A percentile compares a stretch with the other conserved stretches of the same genome.
Conservation (phyloP, 2,113 vertebrate genomes). For the Xenopus laevis region DNA sequence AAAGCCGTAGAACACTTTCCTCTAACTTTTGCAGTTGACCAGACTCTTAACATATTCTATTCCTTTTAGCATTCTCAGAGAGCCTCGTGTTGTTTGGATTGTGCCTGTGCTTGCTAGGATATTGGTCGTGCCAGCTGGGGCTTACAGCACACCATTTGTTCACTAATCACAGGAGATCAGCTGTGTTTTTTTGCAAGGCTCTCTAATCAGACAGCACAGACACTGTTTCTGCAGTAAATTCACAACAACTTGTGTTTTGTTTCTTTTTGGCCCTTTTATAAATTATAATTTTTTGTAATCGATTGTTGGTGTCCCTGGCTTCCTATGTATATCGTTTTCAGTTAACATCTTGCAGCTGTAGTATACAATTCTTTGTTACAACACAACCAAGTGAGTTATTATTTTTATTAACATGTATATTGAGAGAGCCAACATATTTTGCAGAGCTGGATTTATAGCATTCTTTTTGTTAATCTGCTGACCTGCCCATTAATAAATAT, state of each 20-base stretch:
- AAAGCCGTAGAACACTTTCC: not conserved
- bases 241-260: not conserved
- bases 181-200: constrained; percentile 1
- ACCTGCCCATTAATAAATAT: no score
- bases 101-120: constrained; percentile 15
- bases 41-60: constrained; percentile 16
- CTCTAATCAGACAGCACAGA: not conserved
- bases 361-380: no score
- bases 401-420: no score
- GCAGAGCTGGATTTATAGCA: no score
- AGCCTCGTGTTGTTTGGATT: constrained; percentile 27
- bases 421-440: no score
- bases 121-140: constrained; percentile 34
- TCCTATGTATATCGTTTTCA: no score
- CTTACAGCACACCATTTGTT: constrained; percentile 43
- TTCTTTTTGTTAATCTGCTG: no score
- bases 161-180: constrained; percentile 44
- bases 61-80: constrained; percentile 26
- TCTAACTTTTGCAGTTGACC: constrained; percentile 6
- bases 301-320: no score
- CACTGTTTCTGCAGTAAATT: not conserved
- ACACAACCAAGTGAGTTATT: no score
- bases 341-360: no score
- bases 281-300: not conserved
- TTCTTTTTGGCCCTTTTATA: not conserved